Evolutionary conservation across 2,888 invertebrate genomes (phyloP).

Genomic region (Lapara coniferarum): DNA sequence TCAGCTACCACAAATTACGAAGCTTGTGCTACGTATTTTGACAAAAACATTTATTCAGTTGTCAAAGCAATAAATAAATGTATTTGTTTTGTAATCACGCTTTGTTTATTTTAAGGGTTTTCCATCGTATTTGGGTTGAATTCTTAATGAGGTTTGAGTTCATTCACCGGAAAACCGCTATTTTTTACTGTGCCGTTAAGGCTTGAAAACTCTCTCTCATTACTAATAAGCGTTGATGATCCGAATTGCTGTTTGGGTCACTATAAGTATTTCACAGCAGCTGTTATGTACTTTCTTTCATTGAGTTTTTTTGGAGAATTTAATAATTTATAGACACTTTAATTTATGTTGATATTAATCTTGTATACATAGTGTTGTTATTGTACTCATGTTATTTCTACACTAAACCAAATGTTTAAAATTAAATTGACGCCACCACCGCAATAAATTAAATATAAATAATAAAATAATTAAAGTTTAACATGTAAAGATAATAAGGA

Average conservation of each 20-base stretch:
- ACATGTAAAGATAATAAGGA: too few relatives aligned
- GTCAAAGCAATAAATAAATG: too few relatives aligned
- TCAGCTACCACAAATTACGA: background rate
- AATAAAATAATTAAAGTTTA: too few relatives aligned
- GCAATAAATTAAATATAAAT: too few relatives aligned
- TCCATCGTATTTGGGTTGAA: slow-evolving; percentile 42
- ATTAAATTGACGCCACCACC: too few relatives aligned
- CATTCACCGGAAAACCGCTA: slow-evolving; percentile 45
- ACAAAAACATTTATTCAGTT: slow-evolving; percentile 26
- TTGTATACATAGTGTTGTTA: too few relatives aligned
- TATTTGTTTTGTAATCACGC: slow-evolving; percentile 40
- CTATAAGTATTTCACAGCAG: background rate
- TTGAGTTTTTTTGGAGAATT: background rate
- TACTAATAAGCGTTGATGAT: slow-evolving; percentile 3
- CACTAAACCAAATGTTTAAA: too few relatives aligned
- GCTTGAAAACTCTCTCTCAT: slow-evolving; percentile 18
- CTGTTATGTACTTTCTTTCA: background rate
- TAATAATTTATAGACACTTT: background rate
- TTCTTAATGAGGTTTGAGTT: slow-evolving; percentile 34
- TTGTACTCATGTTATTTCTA: too few relatives aligned
- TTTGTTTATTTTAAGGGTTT: slow-evolving; percentile 42
- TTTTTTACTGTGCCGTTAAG: slow-evolving; percentile 30
- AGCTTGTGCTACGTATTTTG: background rate
- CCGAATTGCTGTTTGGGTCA: background rate
- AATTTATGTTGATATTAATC: background rate